Evolutionary conservation across 1,140 invertebrate genomes (phyloP).

Genomic region (Drosophila gunungcola): DNA sequence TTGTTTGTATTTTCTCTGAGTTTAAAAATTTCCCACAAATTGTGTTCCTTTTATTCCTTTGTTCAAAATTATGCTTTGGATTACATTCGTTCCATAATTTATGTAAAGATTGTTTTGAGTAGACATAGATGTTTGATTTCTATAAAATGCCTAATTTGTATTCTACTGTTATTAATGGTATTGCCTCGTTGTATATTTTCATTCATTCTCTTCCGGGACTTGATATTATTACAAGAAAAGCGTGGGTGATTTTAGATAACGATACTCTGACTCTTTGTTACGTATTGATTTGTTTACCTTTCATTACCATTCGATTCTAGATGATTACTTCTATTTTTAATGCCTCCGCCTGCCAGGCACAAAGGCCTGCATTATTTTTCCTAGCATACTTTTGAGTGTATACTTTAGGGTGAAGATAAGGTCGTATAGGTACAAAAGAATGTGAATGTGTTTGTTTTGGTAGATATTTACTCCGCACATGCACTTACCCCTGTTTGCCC

Average conservation of each 20-base stretch:
- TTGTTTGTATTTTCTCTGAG: too few relatives aligned
- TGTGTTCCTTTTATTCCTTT: too few relatives aligned
- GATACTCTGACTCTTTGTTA: background rate
- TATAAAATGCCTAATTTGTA: too few relatives aligned
- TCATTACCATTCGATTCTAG: background rate
- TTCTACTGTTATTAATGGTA: too few relatives aligned
- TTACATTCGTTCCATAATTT: too few relatives aligned
- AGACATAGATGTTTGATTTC: too few relatives aligned
- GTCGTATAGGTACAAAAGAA: background rate
- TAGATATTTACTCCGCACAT: conserved; percentile 31
- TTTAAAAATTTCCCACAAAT: too few relatives aligned
- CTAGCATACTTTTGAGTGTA: conserved; percentile 8
- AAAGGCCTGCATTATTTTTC: conserved; percentile 7
- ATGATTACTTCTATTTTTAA: conserved; percentile 11
- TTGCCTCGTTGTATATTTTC: background rate
- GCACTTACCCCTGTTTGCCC: conserved; percentile 56
- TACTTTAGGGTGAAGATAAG: background rate
- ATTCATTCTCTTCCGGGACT: background rate
- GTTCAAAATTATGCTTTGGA: too few relatives aligned
- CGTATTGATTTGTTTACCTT: conserved; percentile 1
- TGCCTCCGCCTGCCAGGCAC: background rate
- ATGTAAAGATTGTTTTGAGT: too few relatives aligned
- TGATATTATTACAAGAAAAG: background rate
- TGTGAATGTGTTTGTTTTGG: conserved; percentile 31
- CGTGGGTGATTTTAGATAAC: background rate